Base-by-base conservation (phyloP, 2,888 invertebrate species). In the Cyaniris semiargus region DNA sequence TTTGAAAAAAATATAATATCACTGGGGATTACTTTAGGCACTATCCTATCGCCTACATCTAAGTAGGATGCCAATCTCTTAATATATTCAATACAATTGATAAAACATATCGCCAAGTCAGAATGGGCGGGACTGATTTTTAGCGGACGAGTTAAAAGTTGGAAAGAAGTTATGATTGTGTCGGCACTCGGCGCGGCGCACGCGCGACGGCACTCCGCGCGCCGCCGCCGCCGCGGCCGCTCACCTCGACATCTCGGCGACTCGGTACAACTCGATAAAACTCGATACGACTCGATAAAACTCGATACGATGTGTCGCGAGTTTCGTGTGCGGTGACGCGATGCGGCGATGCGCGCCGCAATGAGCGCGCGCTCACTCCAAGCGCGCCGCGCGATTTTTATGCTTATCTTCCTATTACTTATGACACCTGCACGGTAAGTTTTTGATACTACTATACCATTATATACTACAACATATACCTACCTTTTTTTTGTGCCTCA, bases 171-270 rank as follows among this genome's bases (percentile, higher is more conserved):
- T 79, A 78, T 80, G 79, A 80, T 81, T 81, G 80, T 80, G 76
- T 78, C 78, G 79, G 77, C 81, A 86, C 81, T 78, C 78, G 79
- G 77, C 81, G 86, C 81, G 87, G 92, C 93, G 93, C 93, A 93
- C 85, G 94, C 94, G 94, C 93, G 92, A 87, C 87, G 88, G 79
- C 94, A 94, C 88, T 92, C 87, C 85, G 87, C 82, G 84, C 83
- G 85, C 81, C 86, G 88, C 86, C 77, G 85, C 84, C 89, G 88
- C 83, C 86, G 87, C 85, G 90, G 85, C 83, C 87, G 88, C 90
- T 88, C 91, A 86, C 85, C 86, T 48, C 48, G 15, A 23, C 53
- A 48, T 53, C 74, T 48, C 38, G 23, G 82, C 83, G 80, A 82
- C 81, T 80, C 76, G 78, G 21, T 60, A 3, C 3, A 23, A 23